These are phyloP conservation scores for Drepana arcuata DNA, from an alignment of 1,140 invertebrate species.

Conservation along the genomic window DNA sequence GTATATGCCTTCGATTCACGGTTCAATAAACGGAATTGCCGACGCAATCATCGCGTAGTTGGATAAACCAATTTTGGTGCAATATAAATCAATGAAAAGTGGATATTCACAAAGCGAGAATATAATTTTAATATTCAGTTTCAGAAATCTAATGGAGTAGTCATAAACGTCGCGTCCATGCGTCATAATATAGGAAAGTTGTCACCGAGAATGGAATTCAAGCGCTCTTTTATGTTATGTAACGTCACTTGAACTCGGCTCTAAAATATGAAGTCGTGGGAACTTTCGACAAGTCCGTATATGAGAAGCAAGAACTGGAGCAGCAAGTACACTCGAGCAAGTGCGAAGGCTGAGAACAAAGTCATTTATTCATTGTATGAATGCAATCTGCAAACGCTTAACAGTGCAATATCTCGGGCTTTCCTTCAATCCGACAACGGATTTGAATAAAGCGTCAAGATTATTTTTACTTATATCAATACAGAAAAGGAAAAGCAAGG, in stretches of 20 bases:
- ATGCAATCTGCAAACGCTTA: slow-evolving; percentile 15
- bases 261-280: slow-evolving; percentile 23
- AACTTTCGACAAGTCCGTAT: slow-evolving; percentile 33
- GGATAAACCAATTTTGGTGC: slow-evolving; percentile 44
- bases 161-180: slow-evolving; percentile 13
- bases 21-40: slow-evolving; percentile 38
- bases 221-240: slow-evolving; percentile 33
- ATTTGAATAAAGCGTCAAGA: too few species aligned
- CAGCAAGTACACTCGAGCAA: slow-evolving; percentile 12
- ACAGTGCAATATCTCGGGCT: slow-evolving; percentile 13
- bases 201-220: slow-evolving; percentile 17
- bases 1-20: slow-evolving; percentile 28
- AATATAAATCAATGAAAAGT: slow-evolving; percentile 48
- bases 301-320: slow-evolving; percentile 27
- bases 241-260: slow-evolving; percentile 30
- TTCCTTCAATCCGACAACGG: slow-evolving; percentile 3
- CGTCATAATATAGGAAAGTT: slow-evolving; percentile 16
- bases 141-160: slow-evolving; percentile 12
- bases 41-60: slow-evolving; percentile 40
- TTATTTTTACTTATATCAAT: too few species aligned
- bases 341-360: slow-evolving; percentile 5
- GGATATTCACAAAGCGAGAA: slow-evolving; percentile 22
- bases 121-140: slow-evolving; percentile 28
- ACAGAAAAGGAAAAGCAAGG: too few species aligned
- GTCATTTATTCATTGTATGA: slow-evolving; percentile 18